Evolutionary conservation across 2,888 invertebrate genomes (phyloP).

Genomic region (Parnassius orleans): DNA sequence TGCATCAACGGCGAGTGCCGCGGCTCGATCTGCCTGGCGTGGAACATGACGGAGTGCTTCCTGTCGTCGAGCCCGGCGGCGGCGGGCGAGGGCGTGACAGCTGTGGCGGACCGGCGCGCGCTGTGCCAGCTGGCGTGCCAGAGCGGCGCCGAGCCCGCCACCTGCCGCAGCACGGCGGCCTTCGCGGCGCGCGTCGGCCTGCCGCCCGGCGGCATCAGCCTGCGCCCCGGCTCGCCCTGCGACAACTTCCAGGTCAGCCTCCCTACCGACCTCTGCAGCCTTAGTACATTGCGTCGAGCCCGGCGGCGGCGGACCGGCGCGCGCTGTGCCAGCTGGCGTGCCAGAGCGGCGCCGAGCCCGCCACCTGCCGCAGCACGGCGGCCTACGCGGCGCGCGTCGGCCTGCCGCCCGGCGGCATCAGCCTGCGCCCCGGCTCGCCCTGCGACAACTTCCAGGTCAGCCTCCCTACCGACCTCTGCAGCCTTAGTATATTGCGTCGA

Average conservation of each 20-base stretch:
- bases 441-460: conserved; percentile 98
- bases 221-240: conserved; percentile 98
- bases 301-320: conserved; percentile 87
- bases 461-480: not conserved
- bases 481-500: too few species aligned
- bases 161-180: conserved; percentile 93
- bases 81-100: conserved; percentile 63
- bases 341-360: conserved; percentile 88
- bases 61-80: conserved; percentile 89
- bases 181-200: conserved; percentile 87
- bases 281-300: conserved; percentile 91
- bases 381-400: conserved; percentile 89
- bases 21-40: conserved; percentile 96
- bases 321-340: conserved; percentile 98
- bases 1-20: conserved; percentile 95
- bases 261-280: not conserved
- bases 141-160: conserved; percentile 86
- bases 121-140: conserved; percentile 99
- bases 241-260: conserved; percentile 95
- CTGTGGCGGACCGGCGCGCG: conserved; percentile 89
- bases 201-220: conserved; percentile 90
- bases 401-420: conserved; percentile 90
- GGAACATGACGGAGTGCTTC: conserved; percentile 97
- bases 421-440: conserved; percentile 96
- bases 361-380: conserved; percentile 91